Evolutionary conservation across 2,888 invertebrate species (phyloP).

Genomic region (Entomobrya proxima): DNA sequence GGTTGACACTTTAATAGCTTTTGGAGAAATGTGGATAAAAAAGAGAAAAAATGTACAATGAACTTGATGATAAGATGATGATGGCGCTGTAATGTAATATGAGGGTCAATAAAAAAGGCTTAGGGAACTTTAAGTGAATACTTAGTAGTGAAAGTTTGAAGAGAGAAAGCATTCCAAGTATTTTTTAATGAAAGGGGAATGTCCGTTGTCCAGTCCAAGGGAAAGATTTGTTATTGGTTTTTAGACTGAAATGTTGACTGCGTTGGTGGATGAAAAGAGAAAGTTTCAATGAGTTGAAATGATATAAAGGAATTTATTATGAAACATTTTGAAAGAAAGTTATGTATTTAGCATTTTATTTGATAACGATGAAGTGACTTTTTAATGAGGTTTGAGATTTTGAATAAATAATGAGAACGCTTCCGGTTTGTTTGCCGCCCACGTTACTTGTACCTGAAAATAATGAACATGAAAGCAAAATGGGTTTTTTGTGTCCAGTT

Average conservation of each 20-base stretch:
- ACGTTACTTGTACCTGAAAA: too few species aligned
- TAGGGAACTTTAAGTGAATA: background rate
- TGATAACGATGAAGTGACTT: too few species aligned
- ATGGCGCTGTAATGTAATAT: too few species aligned
- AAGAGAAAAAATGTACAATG: constrained; percentile 22
- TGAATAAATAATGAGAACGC: too few species aligned
- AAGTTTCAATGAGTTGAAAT: too few species aligned
- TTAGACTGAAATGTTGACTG: background rate
- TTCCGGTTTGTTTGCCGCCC: too few species aligned
- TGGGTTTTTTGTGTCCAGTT: too few species aligned
- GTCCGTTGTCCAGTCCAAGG: background rate
- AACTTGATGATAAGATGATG: constrained; percentile 27
- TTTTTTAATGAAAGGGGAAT: constrained; percentile 24
- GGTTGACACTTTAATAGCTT: constrained; percentile 37
- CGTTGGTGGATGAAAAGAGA: background rate
- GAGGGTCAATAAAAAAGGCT: constrained; percentile 11
- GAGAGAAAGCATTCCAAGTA: constrained; percentile 33
- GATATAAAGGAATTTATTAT: too few species aligned
- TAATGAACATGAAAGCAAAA: too few species aligned
- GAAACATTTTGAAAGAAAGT: too few species aligned
- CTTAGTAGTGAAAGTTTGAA: background rate
- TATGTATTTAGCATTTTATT: too few species aligned
- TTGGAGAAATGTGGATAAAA: constrained; percentile 11
- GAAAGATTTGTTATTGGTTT: background rate
- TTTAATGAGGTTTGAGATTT: too few species aligned